These are phyloP conservation scores for Drosophila repleta DNA, from an alignment of 1,140 invertebrate species.

Conservation along the genomic window DNA sequence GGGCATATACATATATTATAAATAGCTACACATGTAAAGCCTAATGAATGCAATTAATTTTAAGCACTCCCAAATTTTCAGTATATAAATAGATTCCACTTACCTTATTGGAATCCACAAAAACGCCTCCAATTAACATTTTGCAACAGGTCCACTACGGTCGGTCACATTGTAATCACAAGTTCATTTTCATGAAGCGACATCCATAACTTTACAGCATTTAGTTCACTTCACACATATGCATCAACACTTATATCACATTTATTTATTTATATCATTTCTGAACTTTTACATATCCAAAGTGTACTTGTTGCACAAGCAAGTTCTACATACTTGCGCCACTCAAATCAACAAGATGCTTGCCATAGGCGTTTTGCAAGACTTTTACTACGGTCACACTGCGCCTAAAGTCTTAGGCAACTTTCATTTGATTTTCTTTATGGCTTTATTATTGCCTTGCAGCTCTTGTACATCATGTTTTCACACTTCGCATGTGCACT, in stretches of 20 bases:
- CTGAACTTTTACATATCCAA: too few relatives aligned
- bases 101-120: background rate
- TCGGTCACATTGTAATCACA: too few relatives aligned
- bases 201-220: too few relatives aligned
- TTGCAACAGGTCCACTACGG: background rate
- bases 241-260: too few relatives aligned
- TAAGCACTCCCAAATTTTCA: background rate
- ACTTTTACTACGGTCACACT: constrained; percentile 2
- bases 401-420: background rate
- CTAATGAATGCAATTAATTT: constrained; percentile 1
- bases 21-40: constrained; percentile 5
- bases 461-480: constrained; percentile 2
- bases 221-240: too few relatives aligned
- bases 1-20: constrained; percentile 4
- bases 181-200: too few relatives aligned
- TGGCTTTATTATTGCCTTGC: background rate
- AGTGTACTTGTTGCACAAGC: too few relatives aligned
- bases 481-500: constrained; percentile 5
- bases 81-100: background rate
- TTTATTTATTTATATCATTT: too few relatives aligned
- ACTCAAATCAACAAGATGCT: background rate
- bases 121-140: background rate
- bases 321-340: background rate
- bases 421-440: constrained; percentile 2
- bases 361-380: background rate